Base-by-base conservation (phyloP, 2,797 vertebrate genomes). In the Lepilemur septentrionalis region DNA sequence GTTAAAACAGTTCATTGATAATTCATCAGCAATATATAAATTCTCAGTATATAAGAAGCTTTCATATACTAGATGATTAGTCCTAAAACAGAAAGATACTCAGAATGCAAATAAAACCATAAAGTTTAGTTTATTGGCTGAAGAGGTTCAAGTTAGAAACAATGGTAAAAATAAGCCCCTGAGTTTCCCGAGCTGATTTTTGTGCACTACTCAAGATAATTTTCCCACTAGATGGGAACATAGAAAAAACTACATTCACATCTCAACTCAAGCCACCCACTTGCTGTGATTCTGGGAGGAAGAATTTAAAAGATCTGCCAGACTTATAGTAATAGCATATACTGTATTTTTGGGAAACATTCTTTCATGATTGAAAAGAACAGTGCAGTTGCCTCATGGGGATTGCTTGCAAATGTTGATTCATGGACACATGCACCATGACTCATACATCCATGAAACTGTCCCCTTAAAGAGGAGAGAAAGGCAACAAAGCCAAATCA, bases 281-380 rank as follows among this genome's bases (percentile, higher is more conserved):
- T 93, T 52, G 14, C 46, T 91, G 70, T 94, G 11, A 84, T 90
- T 73, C 81, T 73, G 69, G 59, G 43, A 55, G 52, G 57, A 82
- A 61, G 50, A 89, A 55, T 67, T 96, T 70, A 46, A 67, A 67
- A 80, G 41, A 83, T 73, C 48, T 65, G 50, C 89, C 28, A 96
- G 55, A 95, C 96, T 96, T 94, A 93, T 75, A 80, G 32, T 11
- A 57, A 79, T 38, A 95, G n/a, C n/a, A 72, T 48, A 92, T 13
- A 61, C 35, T 83, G 28, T 93, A 69, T 88, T 86, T 92, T 90
- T 92, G 79, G 65, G 73, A 93, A 97, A 91, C 25, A 86, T 91
- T 85, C 73, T 43, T 41, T 79, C 48, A 38, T 70, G 20, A 84
- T 32, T 82, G 76, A 7, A 76, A 43, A 35, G 83, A 59, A 76